phyloP scores from a whole-genome alignment of 2,113 vertebrate genomes.

The Chamaetylas fuelleborni region DNA sequence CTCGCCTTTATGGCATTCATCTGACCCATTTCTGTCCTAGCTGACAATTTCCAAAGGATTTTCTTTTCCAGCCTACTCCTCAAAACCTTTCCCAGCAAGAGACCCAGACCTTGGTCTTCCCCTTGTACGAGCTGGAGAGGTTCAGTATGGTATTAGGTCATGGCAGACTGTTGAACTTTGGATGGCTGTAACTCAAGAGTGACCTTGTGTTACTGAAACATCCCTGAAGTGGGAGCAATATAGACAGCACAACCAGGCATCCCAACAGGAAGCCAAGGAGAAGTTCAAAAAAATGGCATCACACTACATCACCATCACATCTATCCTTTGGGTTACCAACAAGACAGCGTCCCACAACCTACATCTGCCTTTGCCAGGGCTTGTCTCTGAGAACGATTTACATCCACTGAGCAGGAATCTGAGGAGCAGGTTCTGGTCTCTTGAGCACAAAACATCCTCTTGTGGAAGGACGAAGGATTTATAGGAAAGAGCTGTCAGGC shows the following conservation, averaged over 20 bases:
- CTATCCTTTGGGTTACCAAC: background rate
- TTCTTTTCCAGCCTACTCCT: background rate
- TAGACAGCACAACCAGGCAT: background rate
- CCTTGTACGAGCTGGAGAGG: background rate
- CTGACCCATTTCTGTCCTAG: background rate
- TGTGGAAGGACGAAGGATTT: background rate
- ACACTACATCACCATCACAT: background rate
- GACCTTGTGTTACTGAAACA: background rate
- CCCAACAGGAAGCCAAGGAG: background rate
- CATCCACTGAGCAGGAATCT: background rate
- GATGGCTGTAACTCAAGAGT: background rate
- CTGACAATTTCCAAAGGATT: background rate
- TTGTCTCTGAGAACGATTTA: background rate
- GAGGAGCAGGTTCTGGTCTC: background rate
- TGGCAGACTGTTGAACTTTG: background rate
- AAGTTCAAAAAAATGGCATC: background rate
- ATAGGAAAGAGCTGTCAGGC: background rate
- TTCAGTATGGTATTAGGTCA: background rate
- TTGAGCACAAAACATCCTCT: background rate
- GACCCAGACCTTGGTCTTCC: background rate
- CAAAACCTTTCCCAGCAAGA: background rate
- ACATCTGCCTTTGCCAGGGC: background rate
- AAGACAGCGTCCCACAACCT: background rate
- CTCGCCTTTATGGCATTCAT: background rate
- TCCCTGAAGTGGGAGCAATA: background rate